Base-by-base conservation (phyloP, 1,140 invertebrate genomes). In the Drosophila ercepeae region DNA sequence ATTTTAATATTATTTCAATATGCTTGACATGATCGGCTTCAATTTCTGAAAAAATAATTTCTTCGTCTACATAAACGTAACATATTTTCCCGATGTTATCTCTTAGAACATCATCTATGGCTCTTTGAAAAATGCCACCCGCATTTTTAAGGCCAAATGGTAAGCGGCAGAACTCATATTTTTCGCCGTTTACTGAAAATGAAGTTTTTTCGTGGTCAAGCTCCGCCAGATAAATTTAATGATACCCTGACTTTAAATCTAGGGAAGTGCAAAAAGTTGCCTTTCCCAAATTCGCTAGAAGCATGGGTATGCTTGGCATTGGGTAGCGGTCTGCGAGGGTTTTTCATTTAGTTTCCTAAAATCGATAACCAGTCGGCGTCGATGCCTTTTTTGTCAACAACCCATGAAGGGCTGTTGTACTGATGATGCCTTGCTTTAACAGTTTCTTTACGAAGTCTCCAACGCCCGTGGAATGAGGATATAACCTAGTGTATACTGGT, bases 301-400 rank as follows among this genome's bases (percentile, higher is more conserved):
- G 61, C 16, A 50, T 61, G 13, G 19, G 27, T 8, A 93, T 92
- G n/a, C 91, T 86, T 1, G 93, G 93, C 9, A 94, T 74, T 4
- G 93, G 93, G 78, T 92, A 94, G 16, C 54, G 68, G 52, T 91
- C 88, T 3, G 52, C 68, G 4, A 88, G 75, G 1, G 78, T 91
- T 55, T 65, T 21, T 79, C 61, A 42, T 91, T 92, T 6, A 92
- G 39, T 63, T 84, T 89, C 21, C 81, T 61, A 49, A 79, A 92
- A 63, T 92, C 90, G 8, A 91, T 71, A 1, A 91, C 90, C 13
- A 92, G 50, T 16, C 11, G 3, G 52, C 44, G 27, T 77, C 65
- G 7, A n/a, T 21, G 16, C 64, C 55, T 41, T 82, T 74, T 51
- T 83, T 88, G 21, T 55, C 57, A 2, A 83, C 75, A 13, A 79